Percentiles rank a stretch among this genome's conserved stretches.
phyloP scores from a whole-genome alignment of 1,140 invertebrate genomes.

The Drosophila arizonae region DNA sequence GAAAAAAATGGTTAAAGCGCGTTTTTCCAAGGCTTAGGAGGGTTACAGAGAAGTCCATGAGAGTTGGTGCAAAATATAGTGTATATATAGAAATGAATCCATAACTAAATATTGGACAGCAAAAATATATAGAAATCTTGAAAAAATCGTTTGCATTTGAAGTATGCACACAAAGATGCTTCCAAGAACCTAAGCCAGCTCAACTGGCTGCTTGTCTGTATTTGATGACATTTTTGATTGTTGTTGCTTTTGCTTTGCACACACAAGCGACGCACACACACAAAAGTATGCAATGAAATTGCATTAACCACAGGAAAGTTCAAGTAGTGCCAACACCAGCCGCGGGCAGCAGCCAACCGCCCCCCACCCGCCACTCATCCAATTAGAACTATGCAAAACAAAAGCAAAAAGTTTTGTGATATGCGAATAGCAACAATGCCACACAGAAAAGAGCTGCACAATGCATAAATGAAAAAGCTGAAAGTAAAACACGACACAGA shows the following conservation, averaged over 20 bases:
- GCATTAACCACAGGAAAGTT: slow-evolving; percentile 57
- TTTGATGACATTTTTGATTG: slow-evolving; percentile 30
- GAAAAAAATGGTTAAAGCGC: too few species aligned
- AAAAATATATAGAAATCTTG: not conserved
- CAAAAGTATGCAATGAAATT: slow-evolving; percentile 74
- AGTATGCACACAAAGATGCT: too few species aligned
- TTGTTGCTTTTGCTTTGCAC: slow-evolving; percentile 19
- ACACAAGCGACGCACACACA: slow-evolving; percentile 15
- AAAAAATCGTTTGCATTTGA: too few species aligned
- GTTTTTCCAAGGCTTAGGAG: too few species aligned
- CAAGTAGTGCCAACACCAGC: slow-evolving; percentile 19
- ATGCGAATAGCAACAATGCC: slow-evolving; percentile 12
- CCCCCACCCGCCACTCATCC: not conserved
- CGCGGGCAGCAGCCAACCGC: too few species aligned
- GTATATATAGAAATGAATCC: too few species aligned
- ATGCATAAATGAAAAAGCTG: not conserved
- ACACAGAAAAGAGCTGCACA: not conserved
- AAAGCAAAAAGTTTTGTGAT: slow-evolving; percentile 33
- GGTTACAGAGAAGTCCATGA: too few species aligned
- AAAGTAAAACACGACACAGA: not conserved
- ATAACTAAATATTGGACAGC: too few species aligned
- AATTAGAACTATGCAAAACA: slow-evolving; percentile 46
- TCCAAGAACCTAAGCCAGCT: too few species aligned
- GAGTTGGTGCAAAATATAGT: too few species aligned
- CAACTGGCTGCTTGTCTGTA: slow-evolving; percentile 1